Evolutionary conservation across 92 coral and sea anemone species (phyloP).

Genomic region (Blastomussa wellsi): DNA sequence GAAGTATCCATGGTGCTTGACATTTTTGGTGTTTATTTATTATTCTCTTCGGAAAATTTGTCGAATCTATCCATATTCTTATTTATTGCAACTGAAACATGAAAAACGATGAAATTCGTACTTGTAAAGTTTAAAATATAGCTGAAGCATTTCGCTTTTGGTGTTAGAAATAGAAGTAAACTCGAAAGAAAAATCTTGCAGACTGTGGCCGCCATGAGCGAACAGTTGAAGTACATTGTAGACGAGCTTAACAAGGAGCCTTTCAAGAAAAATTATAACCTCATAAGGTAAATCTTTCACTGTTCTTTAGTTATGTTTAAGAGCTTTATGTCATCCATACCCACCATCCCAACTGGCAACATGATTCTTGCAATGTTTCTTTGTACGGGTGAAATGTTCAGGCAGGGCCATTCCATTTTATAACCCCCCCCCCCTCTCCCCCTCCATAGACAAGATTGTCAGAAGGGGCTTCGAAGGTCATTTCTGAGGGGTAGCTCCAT

Average conservation of each 20-base stretch:
- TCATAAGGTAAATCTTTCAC: constrained; percentile 73
- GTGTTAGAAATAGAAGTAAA: background rate
- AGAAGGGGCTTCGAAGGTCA: no score
- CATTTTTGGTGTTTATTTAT: constrained; percentile 16
- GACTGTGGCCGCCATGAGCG: constrained; percentile 95
- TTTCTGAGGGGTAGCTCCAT: no score
- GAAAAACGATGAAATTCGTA: background rate
- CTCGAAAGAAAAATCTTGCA: constrained; percentile 2
- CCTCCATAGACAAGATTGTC: no score
- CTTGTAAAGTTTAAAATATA: background rate
- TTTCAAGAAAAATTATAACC: constrained; percentile 92
- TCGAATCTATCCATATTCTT: background rate
- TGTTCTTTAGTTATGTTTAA: background rate
- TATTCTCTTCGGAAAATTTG: background rate
- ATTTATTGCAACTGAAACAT: background rate
- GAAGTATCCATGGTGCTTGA: constrained; percentile 31
- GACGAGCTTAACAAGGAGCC: constrained; percentile 97
- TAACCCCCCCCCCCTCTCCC: no score
- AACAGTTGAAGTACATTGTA: constrained; percentile 90
- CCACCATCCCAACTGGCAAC: no score
- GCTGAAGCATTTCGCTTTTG: background rate
- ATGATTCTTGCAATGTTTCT: background rate
- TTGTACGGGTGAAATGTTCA: background rate
- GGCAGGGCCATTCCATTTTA: no score
- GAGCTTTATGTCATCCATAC: background rate